Evolutionary conservation across 2,888 invertebrate species (phyloP), one percentile per base, ranked within the genome.

Genomic region (Bombylius major): DNA sequence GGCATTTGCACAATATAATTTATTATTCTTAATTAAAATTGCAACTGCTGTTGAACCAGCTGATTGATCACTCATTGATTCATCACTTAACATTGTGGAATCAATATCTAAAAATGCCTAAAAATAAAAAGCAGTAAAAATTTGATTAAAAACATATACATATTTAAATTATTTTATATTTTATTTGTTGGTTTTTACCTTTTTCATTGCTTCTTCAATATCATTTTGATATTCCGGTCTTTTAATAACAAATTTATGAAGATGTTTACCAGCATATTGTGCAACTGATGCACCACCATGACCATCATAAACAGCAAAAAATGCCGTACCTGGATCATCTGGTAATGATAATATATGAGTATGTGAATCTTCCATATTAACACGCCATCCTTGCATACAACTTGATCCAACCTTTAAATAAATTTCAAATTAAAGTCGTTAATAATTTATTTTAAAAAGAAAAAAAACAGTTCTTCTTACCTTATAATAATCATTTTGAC

Each of bases 301-400:
- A 3, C 74, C 73, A 62, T 75, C 98, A 70, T 93, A 99, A 0
- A 99, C 98, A 7, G 90, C 97, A 77, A 98, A 98, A 76, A 91
- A 99, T 5, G 95, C 85, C 42, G 94, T 86, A 32, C 84, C 86
- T 36, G 93, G 91, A 73, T 99, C 98, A 68, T 94, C 94, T 4
- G 93, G 92, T 62, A 94, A 72, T 0, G 93, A 87, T 14, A 99
- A 77, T 63, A 99, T 88, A 67, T 97, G 95, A 51, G 96, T 95
- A 72, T 99, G 99, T 0, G 95, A 91, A 76, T 99, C 99, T 77
- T 99, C 99, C 99, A 99, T 99, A 63, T 92, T 92, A 56, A 96
- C 87, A 60, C 99, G 78, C 99, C 99, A 99, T 72, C 99, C 99
- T 76, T 99, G 99, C 98, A 99, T 99, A 70, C 92, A 95, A 31